These are phyloP conservation scores for Platycheirus albimanus DNA, from an alignment of 2,888 invertebrate species.

Conservation along the genomic window DNA sequence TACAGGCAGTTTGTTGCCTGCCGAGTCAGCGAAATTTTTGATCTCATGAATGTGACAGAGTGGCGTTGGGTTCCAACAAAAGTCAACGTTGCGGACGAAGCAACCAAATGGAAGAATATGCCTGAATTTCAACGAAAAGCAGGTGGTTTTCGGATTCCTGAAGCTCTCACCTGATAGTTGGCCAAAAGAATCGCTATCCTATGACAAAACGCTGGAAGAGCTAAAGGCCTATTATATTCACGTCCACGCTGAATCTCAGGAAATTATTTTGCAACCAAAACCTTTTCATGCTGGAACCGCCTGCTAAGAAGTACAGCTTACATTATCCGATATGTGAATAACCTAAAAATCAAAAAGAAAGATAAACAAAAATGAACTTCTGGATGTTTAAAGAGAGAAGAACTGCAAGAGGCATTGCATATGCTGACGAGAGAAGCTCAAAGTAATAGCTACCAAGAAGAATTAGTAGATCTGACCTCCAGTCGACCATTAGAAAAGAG, in stretches of 20 bases:
- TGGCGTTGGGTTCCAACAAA: slow-evolving; percentile 12
- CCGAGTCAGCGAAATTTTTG: slow-evolving; percentile 47
- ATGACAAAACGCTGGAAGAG: slow-evolving; percentile 2
- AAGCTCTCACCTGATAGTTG: not conserved
- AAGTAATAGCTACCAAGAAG: not conserved
- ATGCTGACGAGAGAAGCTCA: slow-evolving; percentile 5
- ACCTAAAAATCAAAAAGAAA: not conserved
- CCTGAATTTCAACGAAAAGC: slow-evolving; percentile 1
- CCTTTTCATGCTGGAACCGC: slow-evolving; percentile 6
- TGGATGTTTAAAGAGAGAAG: not conserved
- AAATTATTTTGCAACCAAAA: not conserved
- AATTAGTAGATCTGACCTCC: not conserved
- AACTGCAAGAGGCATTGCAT: not conserved
- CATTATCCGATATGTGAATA: not conserved
- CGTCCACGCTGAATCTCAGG: not conserved
- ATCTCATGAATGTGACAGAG: slow-evolving; percentile 75
- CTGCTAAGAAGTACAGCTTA: not conserved
- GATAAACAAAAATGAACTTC: not conserved
- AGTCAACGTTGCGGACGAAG: slow-evolving; percentile 42
- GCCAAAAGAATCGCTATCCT: slow-evolving; percentile 10
- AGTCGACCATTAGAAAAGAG: not conserved
- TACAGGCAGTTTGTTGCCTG: no score
- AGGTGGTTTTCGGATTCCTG: slow-evolving; percentile 46
- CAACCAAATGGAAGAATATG: slow-evolving; percentile 34
- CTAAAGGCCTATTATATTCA: not conserved